Evolutionary conservation across 2,888 invertebrate species (phyloP), one percentile per base, ranked within the genome.

Genomic region (Brachylomia viminalis): DNA sequence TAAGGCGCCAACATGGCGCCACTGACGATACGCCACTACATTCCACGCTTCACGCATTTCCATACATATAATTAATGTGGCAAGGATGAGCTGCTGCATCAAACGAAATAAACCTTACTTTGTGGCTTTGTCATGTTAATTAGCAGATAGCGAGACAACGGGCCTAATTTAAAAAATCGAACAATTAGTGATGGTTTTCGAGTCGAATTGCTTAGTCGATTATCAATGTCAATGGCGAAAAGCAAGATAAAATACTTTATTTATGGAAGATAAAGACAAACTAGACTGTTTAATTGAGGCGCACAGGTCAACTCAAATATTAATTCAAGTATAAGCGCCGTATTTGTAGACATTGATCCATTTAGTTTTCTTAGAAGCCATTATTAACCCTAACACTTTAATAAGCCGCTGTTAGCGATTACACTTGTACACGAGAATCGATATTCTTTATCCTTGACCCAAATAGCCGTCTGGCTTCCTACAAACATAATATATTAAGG

Each of bases 11-110:
- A 73, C 76, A 79, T 77, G 83, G 77, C 56, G 67, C 38, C 38
- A 62, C 54, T 27, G 61, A 77, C 67, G 52, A 62, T 59, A 77
- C 61, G 66, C 67, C 69, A 67, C 74, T 68, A 80, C 74, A 82
- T 86, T 75, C 61, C 66, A 72, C 81, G 77, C 76, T 82, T 66
- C 72, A 84, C 85, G 78, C 85, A 86, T 90, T 90, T 90, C 84
- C 91, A 91, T 92, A 90, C 88, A 92, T 91, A n/a, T n/a, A n/a
- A 90, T 91, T 91, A 91, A 91, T 91, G 87, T 82, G 84, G 65
- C 80, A 74, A 86, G 81, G 84, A 90, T 89, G 89, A 88, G 87
- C 84, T 86, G 75, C 83, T 10, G 2, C 4, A 2, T 82, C 70
- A 75, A 84, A 88, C 89, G 87, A 88, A 89, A 89, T 89, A 88